A percentile compares a stretch with the other conserved stretches of the same genome.
These are phyloP conservation scores for Molorchus minor DNA, from an alignment of 2,888 invertebrate species.

Conservation along the genomic window DNA sequence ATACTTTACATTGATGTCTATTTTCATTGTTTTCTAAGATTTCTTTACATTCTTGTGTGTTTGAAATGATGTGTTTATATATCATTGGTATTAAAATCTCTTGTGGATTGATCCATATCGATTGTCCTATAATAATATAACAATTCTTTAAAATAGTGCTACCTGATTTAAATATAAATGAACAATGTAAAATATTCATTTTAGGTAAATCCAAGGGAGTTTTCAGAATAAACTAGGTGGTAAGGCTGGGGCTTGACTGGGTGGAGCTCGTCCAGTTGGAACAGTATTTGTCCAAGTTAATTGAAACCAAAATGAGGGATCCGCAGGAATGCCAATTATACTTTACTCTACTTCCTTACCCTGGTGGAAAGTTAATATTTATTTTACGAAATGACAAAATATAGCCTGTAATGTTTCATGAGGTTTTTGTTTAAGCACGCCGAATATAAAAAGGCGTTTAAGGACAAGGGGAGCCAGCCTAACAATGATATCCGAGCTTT, in stretches of 20 bases:
- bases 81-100: no score
- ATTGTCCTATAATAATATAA: no score
- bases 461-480: neutral
- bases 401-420: constrained; percentile 29
- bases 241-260: neutral
- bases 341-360: constrained; percentile 29
- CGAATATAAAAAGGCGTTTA: constrained; percentile 13
- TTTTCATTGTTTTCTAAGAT: no score
- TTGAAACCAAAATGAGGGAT: constrained; percentile 48
- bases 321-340: constrained; percentile 43
- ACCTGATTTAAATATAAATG: neutral
- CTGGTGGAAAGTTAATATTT: constrained; percentile 48
- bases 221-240: no score
- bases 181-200: neutral
- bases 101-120: no score
- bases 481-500: constrained; percentile 8
- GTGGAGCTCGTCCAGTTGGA: constrained; percentile 20
- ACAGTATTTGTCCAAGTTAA: constrained; percentile 48
- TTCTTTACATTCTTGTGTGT: no score
- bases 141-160: no score
- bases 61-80: no score
- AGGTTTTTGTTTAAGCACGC: constrained; percentile 34
- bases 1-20: no score
- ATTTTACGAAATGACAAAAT: constrained; percentile 49
- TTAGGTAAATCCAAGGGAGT: no score